Percentiles rank a stretch among this genome's conserved stretches.
Evolutionary conservation across 2,113 vertebrate species (phyloP).

Genomic region (Chloroceryle aenea): DNA sequence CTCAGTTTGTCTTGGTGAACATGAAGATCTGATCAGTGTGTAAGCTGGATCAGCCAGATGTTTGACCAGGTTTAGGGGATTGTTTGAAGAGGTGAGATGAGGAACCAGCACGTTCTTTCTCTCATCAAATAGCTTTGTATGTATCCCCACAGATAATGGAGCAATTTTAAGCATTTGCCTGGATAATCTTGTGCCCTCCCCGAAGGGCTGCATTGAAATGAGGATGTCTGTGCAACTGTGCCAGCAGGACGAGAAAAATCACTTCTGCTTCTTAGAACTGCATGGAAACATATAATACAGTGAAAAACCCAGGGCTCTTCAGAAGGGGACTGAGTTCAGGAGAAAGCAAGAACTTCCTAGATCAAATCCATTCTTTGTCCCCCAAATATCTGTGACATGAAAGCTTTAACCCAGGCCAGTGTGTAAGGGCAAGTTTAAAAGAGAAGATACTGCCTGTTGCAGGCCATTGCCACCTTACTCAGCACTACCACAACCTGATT

Average conservation of each 20-base stretch:
- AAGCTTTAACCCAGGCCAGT: not conserved
- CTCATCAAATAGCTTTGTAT: not conserved
- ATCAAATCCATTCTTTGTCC: not conserved
- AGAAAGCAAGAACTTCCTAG: not conserved
- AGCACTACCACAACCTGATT: not conserved
- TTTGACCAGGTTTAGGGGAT: not conserved
- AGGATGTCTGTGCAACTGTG: rapidly evolving
- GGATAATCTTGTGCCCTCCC: not conserved
- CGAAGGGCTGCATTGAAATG: not conserved
- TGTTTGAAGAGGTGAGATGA: not conserved
- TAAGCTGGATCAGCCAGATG: not conserved
- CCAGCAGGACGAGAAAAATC: not conserved
- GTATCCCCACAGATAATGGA: not conserved
- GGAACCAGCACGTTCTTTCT: not conserved
- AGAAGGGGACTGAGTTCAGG: not conserved
- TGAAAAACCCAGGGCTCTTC: not conserved
- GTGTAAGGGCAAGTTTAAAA: not conserved
- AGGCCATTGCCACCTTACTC: not conserved
- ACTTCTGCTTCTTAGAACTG: not conserved
- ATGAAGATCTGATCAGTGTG: not conserved
- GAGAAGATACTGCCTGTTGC: not conserved
- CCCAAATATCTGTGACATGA: not conserved
- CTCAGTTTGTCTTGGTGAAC: not conserved
- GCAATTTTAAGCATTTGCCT: not conserved
- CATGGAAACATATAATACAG: not conserved